These are phyloP conservation scores for Cynaeus angustus DNA, from an alignment of 2,888 invertebrate genomes.

Conservation along the genomic window DNA sequence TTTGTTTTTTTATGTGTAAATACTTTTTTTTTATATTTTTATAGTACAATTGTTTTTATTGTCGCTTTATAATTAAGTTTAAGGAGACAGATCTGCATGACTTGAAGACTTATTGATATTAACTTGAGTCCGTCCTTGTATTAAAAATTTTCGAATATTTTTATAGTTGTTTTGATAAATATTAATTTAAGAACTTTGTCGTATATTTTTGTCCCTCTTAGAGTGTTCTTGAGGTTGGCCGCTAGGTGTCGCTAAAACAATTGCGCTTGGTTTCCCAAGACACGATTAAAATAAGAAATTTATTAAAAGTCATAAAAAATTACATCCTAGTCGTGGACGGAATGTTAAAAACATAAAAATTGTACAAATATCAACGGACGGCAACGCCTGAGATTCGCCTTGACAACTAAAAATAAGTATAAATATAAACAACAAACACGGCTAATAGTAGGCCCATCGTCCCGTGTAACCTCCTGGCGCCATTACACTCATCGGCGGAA, in stretches of 20 bases:
- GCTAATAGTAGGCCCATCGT: background rate
- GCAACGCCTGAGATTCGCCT: background rate
- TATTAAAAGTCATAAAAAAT: background rate
- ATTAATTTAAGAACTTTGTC: background rate
- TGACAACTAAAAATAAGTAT: conserved; percentile 21
- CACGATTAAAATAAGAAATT: background rate
- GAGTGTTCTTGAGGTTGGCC: no score
- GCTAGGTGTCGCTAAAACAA: no score
- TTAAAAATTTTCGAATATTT: conserved; percentile 16
- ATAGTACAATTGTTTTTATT: conserved; percentile 19
- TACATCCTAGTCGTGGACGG: background rate
- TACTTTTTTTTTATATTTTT: conserved; percentile 3
- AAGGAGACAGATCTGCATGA: background rate
- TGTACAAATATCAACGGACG: conserved; percentile 16
- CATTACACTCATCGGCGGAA: conserved; percentile 91
- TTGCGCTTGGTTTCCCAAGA: no score
- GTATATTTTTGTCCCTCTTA: no score
- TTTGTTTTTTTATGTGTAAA: background rate
- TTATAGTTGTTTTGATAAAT: conserved; percentile 23
- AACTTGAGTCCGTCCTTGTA: conserved; percentile 16
- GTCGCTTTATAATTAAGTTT: conserved; percentile 2
- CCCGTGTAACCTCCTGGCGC: conserved; percentile 47
- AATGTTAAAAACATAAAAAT: conserved; percentile 19
- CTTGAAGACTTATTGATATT: conserved; percentile 20
- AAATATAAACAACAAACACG: conserved; percentile 21